These are phyloP conservation scores for Ectropis crepuscularia DNA, from an alignment of 2,888 invertebrate genomes.

Conservation along the genomic window DNA sequence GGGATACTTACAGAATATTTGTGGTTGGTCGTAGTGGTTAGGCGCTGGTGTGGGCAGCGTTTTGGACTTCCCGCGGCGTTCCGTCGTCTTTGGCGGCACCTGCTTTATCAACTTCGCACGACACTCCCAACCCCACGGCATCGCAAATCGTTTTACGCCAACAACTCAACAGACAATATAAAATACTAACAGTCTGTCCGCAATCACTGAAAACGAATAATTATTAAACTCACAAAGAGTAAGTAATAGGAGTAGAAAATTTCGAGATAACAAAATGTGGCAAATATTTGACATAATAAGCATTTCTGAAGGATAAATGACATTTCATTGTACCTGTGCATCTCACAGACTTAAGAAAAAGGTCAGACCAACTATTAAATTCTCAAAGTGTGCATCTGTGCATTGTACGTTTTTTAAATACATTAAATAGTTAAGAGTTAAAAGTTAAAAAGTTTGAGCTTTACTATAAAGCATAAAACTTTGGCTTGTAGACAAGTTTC, in stretches of 20 bases:
- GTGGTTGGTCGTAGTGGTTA: constrained; percentile 59
- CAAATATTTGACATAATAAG: too few species aligned
- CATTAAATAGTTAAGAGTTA: too few species aligned
- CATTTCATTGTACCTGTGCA: too few species aligned
- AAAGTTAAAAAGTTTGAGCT: too few species aligned
- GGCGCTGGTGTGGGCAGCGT: constrained; percentile 57
- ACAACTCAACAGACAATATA: not conserved
- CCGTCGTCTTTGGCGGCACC: constrained; percentile 56
- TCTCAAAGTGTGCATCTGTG: too few species aligned
- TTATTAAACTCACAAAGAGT: not conserved
- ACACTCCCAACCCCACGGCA: constrained; percentile 75
- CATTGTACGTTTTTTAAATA: too few species aligned
- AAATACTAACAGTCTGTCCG: not conserved
- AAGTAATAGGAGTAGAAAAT: not conserved
- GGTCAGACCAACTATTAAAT: too few species aligned
- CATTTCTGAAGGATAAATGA: too few species aligned
- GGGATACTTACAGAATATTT: constrained; percentile 56
- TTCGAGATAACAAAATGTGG: too few species aligned
- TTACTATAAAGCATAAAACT: too few species aligned
- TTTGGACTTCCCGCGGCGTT: constrained; percentile 44
- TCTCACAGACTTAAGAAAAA: too few species aligned
- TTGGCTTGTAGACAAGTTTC: too few species aligned
- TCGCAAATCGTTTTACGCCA: constrained; percentile 34
- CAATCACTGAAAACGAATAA: not conserved
- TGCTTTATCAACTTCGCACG: constrained; percentile 66